A percentile compares a stretch with the other conserved stretches of the same genome.
Conservation (phyloP, 2,113 vertebrate genomes). For the Athene noctua region DNA sequence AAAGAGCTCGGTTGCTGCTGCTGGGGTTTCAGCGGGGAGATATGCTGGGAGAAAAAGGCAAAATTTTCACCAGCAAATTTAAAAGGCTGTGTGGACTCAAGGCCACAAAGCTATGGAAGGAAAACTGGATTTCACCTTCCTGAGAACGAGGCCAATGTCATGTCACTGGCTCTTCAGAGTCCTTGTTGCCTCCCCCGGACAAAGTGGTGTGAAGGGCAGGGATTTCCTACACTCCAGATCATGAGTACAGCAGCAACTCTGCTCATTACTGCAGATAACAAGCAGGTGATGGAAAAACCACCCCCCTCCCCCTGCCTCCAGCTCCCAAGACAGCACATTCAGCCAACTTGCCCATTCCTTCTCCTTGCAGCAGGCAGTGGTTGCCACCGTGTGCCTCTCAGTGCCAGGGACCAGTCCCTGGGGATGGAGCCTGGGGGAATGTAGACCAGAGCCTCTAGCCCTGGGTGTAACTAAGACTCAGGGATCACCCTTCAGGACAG, state of each 20-base stretch:
- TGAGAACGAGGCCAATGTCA: not conserved
- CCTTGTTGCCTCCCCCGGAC: not conserved
- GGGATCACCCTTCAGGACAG: not conserved
- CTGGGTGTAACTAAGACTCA: no score
- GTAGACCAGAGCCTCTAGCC: not conserved
- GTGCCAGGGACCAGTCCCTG: accelerated
- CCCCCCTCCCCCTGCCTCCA: not conserved
- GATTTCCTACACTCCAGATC: not conserved
- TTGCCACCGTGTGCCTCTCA: not conserved
- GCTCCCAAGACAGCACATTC: not conserved
- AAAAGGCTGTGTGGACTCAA: not conserved
- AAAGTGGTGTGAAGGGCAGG: not conserved
- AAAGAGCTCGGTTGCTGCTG: not conserved
- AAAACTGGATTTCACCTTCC: not conserved
- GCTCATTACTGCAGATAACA: not conserved
- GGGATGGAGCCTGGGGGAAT: no score
- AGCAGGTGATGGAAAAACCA: not conserved
- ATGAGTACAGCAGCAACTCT: not conserved
- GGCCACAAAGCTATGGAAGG: not conserved
- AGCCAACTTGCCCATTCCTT: not conserved
- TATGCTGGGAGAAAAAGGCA: not conserved
- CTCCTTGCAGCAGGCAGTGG: not conserved
- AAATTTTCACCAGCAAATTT: not conserved
- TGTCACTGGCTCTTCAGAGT: not conserved
- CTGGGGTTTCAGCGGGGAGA: not conserved